A percentile compares a stretch with the other conserved stretches of the same genome.
phyloP scores from a whole-genome alignment of 2,113 vertebrate genomes.

The Callopanchax toddi region DNA sequence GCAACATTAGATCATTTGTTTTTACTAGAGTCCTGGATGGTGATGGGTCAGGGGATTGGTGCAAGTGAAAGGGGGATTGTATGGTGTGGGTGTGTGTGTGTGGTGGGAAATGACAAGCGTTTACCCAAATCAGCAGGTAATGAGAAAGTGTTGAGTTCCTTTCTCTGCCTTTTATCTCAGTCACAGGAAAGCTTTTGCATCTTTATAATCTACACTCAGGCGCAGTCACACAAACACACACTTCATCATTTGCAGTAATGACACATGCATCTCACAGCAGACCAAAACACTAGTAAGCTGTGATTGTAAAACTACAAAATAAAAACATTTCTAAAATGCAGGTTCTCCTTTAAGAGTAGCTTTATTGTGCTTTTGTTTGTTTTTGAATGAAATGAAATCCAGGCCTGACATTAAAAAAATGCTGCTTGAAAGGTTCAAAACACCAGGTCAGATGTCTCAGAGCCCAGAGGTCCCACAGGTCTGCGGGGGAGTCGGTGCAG shows the following conservation, averaged over 20 bases:
- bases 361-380: conserved; percentile 52
- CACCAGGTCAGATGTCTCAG: conserved; percentile 43
- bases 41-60: conserved; percentile 17
- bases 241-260: conserved; percentile 38
- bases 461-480: conserved; percentile 30
- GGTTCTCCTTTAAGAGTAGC: conserved; percentile 49
- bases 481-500: conserved; percentile 15
- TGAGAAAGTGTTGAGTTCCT: conserved; percentile 42
- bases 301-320: conserved; percentile 45
- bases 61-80: conserved; percentile 27
- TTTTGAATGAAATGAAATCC: conserved; percentile 56
- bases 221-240: conserved; percentile 33
- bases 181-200: conserved; percentile 5
- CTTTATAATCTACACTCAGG: conserved; percentile 31
- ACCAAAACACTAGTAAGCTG: conserved; percentile 23
- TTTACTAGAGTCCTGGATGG: conserved; percentile 37
- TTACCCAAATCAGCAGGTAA: conserved; percentile 41
- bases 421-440: conserved; percentile 47
- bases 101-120: conserved; percentile 20
- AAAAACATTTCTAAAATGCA: conserved; percentile 22
- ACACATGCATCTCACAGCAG: conserved; percentile 22
- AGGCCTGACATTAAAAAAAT: conserved; percentile 1
- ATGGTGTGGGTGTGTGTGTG: neutral
- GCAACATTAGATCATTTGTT: conserved; percentile 57
- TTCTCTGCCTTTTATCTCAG: conserved; percentile 24